Conservation (phyloP, 2,888 invertebrate genomes). For the Caenorhabditis panamensis region DNA sequence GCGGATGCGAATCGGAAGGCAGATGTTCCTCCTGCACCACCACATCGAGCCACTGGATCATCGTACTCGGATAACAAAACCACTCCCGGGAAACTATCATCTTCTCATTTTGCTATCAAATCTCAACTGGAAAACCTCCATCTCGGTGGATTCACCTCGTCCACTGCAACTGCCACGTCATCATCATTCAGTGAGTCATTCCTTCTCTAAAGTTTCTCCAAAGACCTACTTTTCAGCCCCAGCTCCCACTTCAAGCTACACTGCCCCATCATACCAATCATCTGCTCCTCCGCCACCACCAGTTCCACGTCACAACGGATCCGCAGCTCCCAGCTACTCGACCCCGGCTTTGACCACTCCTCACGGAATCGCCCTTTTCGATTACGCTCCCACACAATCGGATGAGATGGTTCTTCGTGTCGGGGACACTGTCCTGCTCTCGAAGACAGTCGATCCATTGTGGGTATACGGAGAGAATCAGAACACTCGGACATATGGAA, state of each 20-base stretch:
- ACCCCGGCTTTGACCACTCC: constrained; percentile 47
- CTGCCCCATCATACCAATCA: constrained; percentile 17
- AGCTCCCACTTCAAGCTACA: neutral
- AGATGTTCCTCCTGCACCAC: constrained; percentile 36
- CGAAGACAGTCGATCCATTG: constrained; percentile 76
- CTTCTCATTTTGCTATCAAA: constrained; percentile 45
- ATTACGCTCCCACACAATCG: constrained; percentile 69
- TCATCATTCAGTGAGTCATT: constrained; percentile 25
- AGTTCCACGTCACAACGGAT: constrained; percentile 36
- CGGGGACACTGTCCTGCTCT: constrained; percentile 74
- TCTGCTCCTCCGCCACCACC: constrained; percentile 22
- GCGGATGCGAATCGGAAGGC: constrained; percentile 47
- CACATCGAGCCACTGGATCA: constrained; percentile 21
- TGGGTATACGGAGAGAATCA: constrained; percentile 75
- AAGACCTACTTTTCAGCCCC: neutral
- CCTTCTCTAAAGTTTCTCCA: neutral
- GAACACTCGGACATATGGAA: constrained; percentile 68
- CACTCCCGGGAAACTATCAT: constrained; percentile 41
- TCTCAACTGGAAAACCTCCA: constrained; percentile 58
- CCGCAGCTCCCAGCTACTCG: constrained; percentile 3
- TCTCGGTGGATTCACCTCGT: constrained; percentile 30
- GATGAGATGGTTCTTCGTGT: constrained; percentile 74
- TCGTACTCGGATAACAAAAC: neutral
- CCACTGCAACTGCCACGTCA: too few species aligned
- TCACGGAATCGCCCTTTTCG: constrained; percentile 69